Evolutionary conservation across 2,113 vertebrate species (phyloP).

Genomic region (Lamprologus speciosus): DNA sequence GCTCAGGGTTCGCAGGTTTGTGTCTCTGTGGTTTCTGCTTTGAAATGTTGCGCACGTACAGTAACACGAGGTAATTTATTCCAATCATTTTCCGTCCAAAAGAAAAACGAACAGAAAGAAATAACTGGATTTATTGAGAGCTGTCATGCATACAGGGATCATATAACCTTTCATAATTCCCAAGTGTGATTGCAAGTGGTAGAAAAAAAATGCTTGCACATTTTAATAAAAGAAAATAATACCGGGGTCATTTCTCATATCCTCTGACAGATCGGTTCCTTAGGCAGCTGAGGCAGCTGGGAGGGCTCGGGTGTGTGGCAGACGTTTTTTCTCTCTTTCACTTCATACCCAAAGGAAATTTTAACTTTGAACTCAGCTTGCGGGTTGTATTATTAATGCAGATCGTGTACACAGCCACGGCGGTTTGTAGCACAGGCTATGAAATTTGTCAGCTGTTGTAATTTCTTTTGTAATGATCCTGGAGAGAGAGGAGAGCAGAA

Average conservation of each 20-base stretch:
- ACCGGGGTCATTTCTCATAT: constrained; percentile 48
- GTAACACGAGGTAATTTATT: neutral
- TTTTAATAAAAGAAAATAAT: constrained; percentile 57
- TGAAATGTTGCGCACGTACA: neutral
- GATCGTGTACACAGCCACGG: neutral
- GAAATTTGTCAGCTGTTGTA: neutral
- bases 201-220: neutral
- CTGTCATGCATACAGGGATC: constrained; percentile 32
- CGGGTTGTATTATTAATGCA: neutral
- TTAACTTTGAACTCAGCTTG: neutral
- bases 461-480: neutral
- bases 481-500: neutral
- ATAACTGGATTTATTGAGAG: constrained; percentile 32
- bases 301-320: neutral
- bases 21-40: neutral
- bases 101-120: neutral
- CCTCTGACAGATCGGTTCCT: constrained; percentile 45
- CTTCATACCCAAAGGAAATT: neutral
- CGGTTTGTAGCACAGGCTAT: neutral
- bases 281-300: constrained; percentile 26
- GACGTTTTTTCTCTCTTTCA: neutral
- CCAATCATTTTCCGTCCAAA: neutral
- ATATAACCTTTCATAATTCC: constrained; percentile 30
- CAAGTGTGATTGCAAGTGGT: constrained; percentile 22
- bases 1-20: neutral